Conservation (phyloP, 2,113 vertebrate genomes). For the Spermophilus dauricus region DNA sequence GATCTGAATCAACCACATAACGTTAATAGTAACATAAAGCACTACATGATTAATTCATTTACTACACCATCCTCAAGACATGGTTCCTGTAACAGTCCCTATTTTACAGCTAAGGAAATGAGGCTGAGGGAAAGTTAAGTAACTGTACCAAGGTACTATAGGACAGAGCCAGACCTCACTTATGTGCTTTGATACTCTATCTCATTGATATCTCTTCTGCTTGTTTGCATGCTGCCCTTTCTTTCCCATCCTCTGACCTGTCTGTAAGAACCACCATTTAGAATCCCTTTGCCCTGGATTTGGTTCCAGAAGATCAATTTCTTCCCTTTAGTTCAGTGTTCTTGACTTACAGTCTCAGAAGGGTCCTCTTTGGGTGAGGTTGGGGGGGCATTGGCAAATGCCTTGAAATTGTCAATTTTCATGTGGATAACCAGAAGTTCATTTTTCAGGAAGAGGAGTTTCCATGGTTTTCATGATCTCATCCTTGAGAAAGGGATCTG, state of each 20-base stretch:
- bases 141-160: background rate
- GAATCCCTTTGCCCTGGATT: background rate
- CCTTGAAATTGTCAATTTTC: conserved; percentile 46
- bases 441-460: background rate
- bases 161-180: background rate
- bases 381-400: background rate
- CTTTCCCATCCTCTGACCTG: background rate
- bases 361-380: background rate
- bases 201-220: background rate
- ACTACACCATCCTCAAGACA: background rate
- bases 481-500: background rate
- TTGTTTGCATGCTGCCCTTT: background rate
- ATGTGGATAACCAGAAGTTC: background rate
- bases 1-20: background rate
- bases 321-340: background rate
- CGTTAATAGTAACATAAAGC: background rate
- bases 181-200: background rate
- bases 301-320: conserved; percentile 14
- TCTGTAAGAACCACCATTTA: background rate
- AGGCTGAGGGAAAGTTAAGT: background rate
- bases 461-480: background rate
- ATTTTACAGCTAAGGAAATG: background rate
- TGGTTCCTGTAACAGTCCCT: background rate
- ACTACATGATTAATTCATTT: background rate
- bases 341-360: background rate